Base-by-base conservation (phyloP, 1,140 invertebrate species). In the Sycophaga agraensis region DNA sequence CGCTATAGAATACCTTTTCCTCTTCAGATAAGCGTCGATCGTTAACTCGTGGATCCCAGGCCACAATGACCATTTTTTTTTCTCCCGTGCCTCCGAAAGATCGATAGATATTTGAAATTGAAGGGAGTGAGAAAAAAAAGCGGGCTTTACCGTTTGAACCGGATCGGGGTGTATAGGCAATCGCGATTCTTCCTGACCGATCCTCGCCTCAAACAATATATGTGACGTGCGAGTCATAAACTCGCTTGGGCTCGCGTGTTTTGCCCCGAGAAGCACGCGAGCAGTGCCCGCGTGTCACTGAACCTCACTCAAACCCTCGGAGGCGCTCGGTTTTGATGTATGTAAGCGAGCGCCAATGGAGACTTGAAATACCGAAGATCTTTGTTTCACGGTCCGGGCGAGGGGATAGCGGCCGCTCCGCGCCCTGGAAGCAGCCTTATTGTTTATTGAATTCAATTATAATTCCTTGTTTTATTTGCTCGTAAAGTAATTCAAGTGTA, bases 141-240 rank as follows among this genome's bases (percentile, higher is more conserved):
- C 45, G 21, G 54, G 54, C 12, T 56, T 56, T 56, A 56, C 54
- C 54, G 54, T 56, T 56, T 56, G 37, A 54, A 54, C 51, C 51
- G 51, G 51, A 54, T 42, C 21, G 39, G 37, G 28, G 42, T 54
- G 22, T 4, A 31, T 4, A 11, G 8, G 51, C 11, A 22, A 40
- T 40, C 51, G 22, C 51, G 4, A 54, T 42, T 54, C 35, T 17
- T 8, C 35, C 24, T 31, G 17, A 16, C 14, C 22, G 51, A 39
- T 39, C 9, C 48, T 51, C 26, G 35, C 7, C 31, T 51, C 50
- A 11, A 54, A 54, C 51, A 54, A 54, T 54, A 31, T 31, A 39
- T 22, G 35, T 24, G 50, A 53, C n/a, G 22, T 35, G 1, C 48
- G 9, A 8, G n/a, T 16, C 46, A 16, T 48, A 31, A 19, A 21